These are phyloP conservation scores for Pluvialis apricaria DNA, from an alignment of 2,113 vertebrate genomes.

Conservation along the genomic window DNA sequence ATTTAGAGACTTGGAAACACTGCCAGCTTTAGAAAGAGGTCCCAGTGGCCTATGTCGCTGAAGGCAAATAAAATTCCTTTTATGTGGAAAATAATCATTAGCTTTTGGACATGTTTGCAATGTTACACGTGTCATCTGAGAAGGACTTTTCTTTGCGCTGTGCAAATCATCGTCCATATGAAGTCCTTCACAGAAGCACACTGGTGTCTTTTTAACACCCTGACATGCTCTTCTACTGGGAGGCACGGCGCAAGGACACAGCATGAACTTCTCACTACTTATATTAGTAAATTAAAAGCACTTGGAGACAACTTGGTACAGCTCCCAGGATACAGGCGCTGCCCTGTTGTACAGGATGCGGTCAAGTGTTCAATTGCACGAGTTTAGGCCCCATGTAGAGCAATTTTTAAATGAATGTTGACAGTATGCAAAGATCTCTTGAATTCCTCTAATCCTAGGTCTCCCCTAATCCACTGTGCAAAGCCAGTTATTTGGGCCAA, in stretches of 20 bases:
- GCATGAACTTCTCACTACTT: constrained; percentile 25
- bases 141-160: background rate
- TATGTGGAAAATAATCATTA: constrained; percentile 7
- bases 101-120: background rate
- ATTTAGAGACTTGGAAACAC: background rate
- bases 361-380: background rate
- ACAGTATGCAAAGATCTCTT: constrained; percentile 15
- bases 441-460: background rate
- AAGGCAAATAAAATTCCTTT: constrained; percentile 20
- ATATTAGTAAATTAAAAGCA: constrained; percentile 44
- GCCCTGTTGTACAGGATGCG: constrained; percentile 15
- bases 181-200: constrained; percentile 17
- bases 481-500: background rate
- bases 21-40: background rate
- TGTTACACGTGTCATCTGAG: background rate
- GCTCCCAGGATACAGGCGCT: background rate
- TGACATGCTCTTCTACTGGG: background rate
- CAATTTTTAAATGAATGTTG: background rate
- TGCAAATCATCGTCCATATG: background rate
- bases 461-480: background rate
- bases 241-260: background rate
- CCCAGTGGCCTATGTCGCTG: background rate
- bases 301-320: constrained; percentile 15
- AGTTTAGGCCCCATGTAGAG: background rate
- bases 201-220: constrained; percentile 23